Conservation (phyloP, 1,140 invertebrate species). For the Nomia melanderi region DNA sequence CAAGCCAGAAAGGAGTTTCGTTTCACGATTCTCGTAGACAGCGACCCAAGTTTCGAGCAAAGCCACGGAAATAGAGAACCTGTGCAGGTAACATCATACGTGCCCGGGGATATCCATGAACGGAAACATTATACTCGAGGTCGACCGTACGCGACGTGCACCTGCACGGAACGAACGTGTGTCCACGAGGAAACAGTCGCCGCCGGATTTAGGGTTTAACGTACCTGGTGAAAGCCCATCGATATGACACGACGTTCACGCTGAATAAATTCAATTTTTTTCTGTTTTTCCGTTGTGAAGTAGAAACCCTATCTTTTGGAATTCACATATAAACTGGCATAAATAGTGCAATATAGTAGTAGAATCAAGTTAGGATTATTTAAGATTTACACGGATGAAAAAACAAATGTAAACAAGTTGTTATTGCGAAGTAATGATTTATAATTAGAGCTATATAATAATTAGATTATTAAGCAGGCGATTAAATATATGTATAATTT, state of each 20-base stretch:
- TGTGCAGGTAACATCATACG: conserved; percentile 69
- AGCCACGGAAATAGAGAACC: conserved; percentile 54
- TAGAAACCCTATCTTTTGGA: too few relatives aligned
- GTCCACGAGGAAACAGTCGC: conserved; percentile 23
- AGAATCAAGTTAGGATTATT: too few relatives aligned
- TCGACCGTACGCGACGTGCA: conserved; percentile 15
- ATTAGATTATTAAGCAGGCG: too few relatives aligned
- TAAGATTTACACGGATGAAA: too few relatives aligned
- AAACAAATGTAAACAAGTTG: too few relatives aligned
- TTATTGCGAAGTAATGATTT: too few relatives aligned
- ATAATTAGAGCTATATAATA: too few relatives aligned
- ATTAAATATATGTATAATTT: too few relatives aligned
- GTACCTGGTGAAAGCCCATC: conserved; percentile 34
- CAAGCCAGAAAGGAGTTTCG: conserved; percentile 45
- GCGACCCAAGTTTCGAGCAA: conserved; percentile 35
- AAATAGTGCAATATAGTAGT: too few relatives aligned
- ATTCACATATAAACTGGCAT: too few relatives aligned
- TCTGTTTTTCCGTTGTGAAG: too few relatives aligned
- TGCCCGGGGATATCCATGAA: conserved; percentile 60
- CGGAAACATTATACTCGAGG: conserved; percentile 69
- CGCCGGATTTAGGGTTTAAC: conserved; percentile 33
- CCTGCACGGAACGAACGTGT: not conserved
- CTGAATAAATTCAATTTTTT: too few relatives aligned
- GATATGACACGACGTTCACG: conserved; percentile 9
- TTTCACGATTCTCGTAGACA: conserved; percentile 61